phyloP scores from a whole-genome alignment of 2,888 invertebrate genomes.

The Oxystoma pomonae region DNA sequence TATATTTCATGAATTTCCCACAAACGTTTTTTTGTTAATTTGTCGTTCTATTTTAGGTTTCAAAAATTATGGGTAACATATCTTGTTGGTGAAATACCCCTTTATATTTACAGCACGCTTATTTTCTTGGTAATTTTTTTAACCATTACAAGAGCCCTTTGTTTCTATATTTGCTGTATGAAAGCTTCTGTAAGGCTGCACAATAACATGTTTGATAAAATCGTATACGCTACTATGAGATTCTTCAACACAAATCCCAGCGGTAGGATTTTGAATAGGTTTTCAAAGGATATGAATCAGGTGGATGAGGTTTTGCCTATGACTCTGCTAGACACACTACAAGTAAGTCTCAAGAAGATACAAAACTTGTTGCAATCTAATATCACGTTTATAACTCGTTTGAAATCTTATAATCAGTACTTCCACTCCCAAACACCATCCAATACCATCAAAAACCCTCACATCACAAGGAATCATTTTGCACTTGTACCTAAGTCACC shows the following conservation, averaged over 20 bases:
- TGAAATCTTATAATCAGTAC: background rate
- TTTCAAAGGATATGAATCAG: constrained; percentile 62
- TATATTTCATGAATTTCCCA: no score
- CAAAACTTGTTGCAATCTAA: no score
- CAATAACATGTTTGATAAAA: constrained; percentile 46
- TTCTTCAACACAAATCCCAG: constrained; percentile 65
- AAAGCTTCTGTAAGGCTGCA: constrained; percentile 53
- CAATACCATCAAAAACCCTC: no score
- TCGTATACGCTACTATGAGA: constrained; percentile 57
- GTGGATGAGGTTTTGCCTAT: constrained; percentile 50
- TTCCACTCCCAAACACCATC: no score
- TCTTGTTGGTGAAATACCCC: constrained; percentile 33
- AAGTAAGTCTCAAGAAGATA: no score
- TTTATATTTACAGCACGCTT: constrained; percentile 40
- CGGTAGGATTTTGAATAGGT: constrained; percentile 60
- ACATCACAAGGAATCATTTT: no score
- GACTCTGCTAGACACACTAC: constrained; percentile 48
- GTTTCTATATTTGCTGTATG: constrained; percentile 52
- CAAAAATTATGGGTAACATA: constrained; percentile 18
- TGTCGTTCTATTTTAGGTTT: constrained; percentile 5
- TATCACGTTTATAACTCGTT: no score
- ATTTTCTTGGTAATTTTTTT: constrained; percentile 40
- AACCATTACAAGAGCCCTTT: constrained; percentile 43
- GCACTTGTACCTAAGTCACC: no score
- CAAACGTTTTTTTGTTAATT: no score